Base-by-base conservation (phyloP, 2,113 vertebrate genomes). In the Protobothrops mucrosquamatus region DNA sequence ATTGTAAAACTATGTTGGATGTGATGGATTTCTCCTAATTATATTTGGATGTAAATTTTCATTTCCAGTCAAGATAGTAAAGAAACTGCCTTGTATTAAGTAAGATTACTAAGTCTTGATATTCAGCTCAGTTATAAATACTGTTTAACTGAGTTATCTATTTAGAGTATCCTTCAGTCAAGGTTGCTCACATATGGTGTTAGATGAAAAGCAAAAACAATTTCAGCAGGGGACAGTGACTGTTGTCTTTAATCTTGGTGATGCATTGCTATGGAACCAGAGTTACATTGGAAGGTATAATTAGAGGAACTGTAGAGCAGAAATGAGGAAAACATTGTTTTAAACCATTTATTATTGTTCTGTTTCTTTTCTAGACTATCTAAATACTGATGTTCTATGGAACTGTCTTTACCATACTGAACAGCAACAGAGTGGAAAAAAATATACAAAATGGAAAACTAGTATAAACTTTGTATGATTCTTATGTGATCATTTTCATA, bases 91-190 rank as follows among this genome's bases (percentile, higher is more conserved):
- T 92, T 94, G 93, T 54, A 61, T 94, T 96, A 94, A 95, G 92
- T 94, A 93, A 91, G 86, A 95, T 96, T 94, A 95, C 88, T 92
- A 85, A 91, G 52, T 97, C 92, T 91, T 94, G 94, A 86, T 92
- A 89, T 92, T 52, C n/a, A 87, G 88, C 54, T 92, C 89, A 90
- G 15, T 91, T 89, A 94, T 93, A 91, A 94, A 86, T 64, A 94
- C 92, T 22, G 88, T 89, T 95, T 90, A 92, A 94, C 92, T 43
- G 93, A 95, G 87, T 89, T 92, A 93, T 93, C 81, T 91, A 89
- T 94, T 92, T 64, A 55, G 85, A 92, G 95, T 93, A 96, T 89
- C 94, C 85, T 96, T 95, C 93, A 95, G 91, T 93, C 86, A 96
- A 97, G 93, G 93, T 89, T 96, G 93, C 96, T 85, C 51, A 91